Evolutionary conservation across 2,888 invertebrate species (phyloP).

Genomic region (Apotomis betuletana): DNA sequence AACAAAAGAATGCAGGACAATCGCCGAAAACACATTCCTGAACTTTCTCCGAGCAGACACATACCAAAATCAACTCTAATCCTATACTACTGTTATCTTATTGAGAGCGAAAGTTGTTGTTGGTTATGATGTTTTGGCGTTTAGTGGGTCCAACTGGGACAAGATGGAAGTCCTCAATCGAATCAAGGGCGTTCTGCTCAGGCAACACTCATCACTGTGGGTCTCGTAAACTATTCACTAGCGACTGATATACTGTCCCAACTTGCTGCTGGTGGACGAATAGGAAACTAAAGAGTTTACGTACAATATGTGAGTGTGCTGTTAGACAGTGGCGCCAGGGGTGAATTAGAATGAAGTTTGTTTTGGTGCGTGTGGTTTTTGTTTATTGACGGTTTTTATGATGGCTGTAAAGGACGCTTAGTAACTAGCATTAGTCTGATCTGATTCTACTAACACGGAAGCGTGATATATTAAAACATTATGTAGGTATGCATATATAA

Average conservation of each 20-base stretch:
- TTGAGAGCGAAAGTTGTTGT: background rate
- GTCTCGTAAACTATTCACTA: constrained; percentile 33
- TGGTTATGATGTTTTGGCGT: background rate
- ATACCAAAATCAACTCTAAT: constrained; percentile 2
- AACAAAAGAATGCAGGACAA: constrained; percentile 32
- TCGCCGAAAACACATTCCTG: constrained; percentile 13
- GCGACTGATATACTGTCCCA: constrained; percentile 25
- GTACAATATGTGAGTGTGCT: background rate
- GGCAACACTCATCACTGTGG: constrained; percentile 33
- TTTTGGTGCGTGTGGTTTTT: constrained; percentile 2
- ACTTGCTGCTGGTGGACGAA: constrained; percentile 11
- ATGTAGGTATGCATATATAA: too few relatives aligned
- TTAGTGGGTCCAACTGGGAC: constrained; percentile 21
- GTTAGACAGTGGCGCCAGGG: constrained; percentile 1
- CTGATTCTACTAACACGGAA: too few relatives aligned
- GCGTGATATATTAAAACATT: too few relatives aligned
- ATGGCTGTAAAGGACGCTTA: background rate
- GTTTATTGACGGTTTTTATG: constrained; percentile 17
- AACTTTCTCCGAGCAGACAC: background rate
- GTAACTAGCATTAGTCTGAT: too few relatives aligned
- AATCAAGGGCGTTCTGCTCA: constrained; percentile 35
- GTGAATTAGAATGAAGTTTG: too few relatives aligned
- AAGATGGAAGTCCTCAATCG: constrained; percentile 37
- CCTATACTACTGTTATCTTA: background rate
- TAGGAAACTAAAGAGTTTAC: constrained; percentile 10